These are phyloP conservation scores for Drosophila trapezifrons DNA, from an alignment of 1,140 invertebrate genomes.

Conservation along the genomic window DNA sequence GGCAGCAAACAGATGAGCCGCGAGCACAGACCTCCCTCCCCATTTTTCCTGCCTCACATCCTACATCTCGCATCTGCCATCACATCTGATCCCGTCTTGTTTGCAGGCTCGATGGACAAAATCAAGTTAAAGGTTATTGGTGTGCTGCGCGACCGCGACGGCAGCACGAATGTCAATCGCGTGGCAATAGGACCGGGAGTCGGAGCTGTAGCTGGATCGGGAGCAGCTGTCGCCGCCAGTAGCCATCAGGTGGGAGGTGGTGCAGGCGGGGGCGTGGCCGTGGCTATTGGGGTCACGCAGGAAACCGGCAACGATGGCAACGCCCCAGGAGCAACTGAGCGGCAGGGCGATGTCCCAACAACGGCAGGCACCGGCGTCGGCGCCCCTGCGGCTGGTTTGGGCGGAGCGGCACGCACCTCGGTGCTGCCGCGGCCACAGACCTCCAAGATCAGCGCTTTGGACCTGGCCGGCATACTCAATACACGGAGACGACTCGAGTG, in stretches of 20 bases:
- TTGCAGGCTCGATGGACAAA: slow-evolving; percentile 77
- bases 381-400: slow-evolving; percentile 21
- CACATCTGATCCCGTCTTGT: slow-evolving; percentile 24
- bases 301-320: slow-evolving; percentile 68
- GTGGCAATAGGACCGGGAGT: slow-evolving; percentile 10
- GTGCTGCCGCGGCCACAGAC: slow-evolving; percentile 66
- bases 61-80: not conserved
- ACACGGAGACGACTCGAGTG: slow-evolving; percentile 74
- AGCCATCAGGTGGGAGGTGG: slow-evolving; percentile 59
- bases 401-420: slow-evolving; percentile 70
- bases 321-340: slow-evolving; percentile 57
- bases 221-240: slow-evolving; percentile 7
- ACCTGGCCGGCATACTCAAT: slow-evolving; percentile 77
- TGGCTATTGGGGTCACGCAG: slow-evolving; percentile 71
- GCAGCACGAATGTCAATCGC: slow-evolving; percentile 68
- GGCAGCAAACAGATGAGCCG: too few relatives aligned
- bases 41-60: too few relatives aligned
- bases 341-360: slow-evolving; percentile 38
- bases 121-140: slow-evolving; percentile 81
- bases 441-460: slow-evolving; percentile 77
- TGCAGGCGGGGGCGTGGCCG: slow-evolving; percentile 56
- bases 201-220: slow-evolving; percentile 20
- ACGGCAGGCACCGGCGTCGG: slow-evolving; percentile 7
- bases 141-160: slow-evolving; percentile 78
- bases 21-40: too few relatives aligned